These are phyloP conservation scores for Ceramica pisi DNA, from an alignment of 2,888 invertebrate genomes.

Conservation along the genomic window DNA sequence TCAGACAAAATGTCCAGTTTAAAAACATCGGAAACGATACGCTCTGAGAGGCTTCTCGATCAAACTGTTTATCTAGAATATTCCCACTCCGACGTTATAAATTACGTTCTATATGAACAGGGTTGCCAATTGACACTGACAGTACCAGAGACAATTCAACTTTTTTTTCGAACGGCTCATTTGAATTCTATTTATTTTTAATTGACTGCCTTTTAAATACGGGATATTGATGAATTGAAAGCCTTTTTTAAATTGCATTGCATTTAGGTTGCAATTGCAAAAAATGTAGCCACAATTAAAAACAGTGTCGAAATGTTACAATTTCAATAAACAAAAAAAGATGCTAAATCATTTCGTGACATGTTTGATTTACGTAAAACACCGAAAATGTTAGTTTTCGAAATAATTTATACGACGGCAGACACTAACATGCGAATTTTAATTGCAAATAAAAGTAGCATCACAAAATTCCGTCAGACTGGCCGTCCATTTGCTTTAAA, in stretches of 20 bases:
- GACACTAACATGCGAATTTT: constrained; percentile 51
- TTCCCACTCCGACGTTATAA: constrained; percentile 67
- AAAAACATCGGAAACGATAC: constrained; percentile 77
- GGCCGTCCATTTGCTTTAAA: constrained; percentile 59
- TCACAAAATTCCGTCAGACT: constrained; percentile 36
- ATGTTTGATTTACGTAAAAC: constrained; percentile 49
- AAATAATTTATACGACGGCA: constrained; percentile 55
- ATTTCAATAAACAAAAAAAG: constrained; percentile 33
- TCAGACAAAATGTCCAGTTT: constrained; percentile 78
- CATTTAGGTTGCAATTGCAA: constrained; percentile 25
- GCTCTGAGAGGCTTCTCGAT: constrained; percentile 78
- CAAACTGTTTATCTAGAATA: constrained; percentile 81
- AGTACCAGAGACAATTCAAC: constrained; percentile 38
- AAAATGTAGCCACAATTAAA: constrained; percentile 9
- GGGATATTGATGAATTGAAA: constrained; percentile 27
- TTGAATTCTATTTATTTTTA: constrained; percentile 52
- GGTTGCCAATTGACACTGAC: constrained; percentile 72
- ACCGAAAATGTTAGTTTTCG: constrained; percentile 46
- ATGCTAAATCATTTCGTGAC: constrained; percentile 47
- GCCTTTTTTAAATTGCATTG: constrained; percentile 8
- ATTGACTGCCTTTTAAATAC: constrained; percentile 49
- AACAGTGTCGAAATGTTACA: constrained; percentile 15
- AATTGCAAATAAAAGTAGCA: constrained; percentile 47
- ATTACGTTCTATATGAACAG: constrained; percentile 67
- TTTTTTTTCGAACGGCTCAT: constrained; percentile 41